A percentile compares a stretch with the other conserved stretches of the same genome.
phyloP scores from a whole-genome alignment of 2,113 vertebrate species.

The Hippocampus zosterae region DNA sequence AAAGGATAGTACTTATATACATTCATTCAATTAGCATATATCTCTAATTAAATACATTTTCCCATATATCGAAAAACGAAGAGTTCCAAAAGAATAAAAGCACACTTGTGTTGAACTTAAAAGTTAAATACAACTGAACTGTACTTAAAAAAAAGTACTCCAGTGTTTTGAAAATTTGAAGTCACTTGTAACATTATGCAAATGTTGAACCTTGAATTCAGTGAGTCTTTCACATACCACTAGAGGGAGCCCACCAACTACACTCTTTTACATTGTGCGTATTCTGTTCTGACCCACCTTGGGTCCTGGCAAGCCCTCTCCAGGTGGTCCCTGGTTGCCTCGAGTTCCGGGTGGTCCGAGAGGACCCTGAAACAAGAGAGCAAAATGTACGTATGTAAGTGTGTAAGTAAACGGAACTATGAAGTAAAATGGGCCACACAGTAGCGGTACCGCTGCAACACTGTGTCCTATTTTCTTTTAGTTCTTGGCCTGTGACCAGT shows the following conservation, averaged over 20 bases:
- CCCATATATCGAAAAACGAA: too few species aligned
- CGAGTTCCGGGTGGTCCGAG: slow-evolving; percentile 69
- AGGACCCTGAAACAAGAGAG: slow-evolving; percentile 67
- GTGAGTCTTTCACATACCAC: background rate
- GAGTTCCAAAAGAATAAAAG: too few species aligned
- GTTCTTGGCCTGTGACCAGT: background rate
- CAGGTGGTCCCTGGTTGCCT: slow-evolving; percentile 74
- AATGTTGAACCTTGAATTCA: background rate
- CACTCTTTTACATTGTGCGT: background rate
- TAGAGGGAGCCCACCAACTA: background rate
- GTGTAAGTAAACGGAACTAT: background rate
- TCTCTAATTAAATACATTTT: too few species aligned
- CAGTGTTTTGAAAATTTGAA: background rate
- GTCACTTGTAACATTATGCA: background rate
- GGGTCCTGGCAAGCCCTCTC: slow-evolving; percentile 78
- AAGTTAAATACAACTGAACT: background rate
- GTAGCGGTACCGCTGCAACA: background rate
- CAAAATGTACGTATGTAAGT: background rate
- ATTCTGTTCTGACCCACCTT: slow-evolving; percentile 71
- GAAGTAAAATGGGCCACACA: background rate
- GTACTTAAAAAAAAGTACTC: background rate
- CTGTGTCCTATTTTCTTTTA: background rate
- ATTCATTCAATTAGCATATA: too few species aligned
- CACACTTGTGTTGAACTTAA: too few species aligned
- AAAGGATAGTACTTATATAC: too few species aligned